Base-by-base conservation (phyloP, 2,797 vertebrate genomes). In the Melanotaenia maccullochi region DNA sequence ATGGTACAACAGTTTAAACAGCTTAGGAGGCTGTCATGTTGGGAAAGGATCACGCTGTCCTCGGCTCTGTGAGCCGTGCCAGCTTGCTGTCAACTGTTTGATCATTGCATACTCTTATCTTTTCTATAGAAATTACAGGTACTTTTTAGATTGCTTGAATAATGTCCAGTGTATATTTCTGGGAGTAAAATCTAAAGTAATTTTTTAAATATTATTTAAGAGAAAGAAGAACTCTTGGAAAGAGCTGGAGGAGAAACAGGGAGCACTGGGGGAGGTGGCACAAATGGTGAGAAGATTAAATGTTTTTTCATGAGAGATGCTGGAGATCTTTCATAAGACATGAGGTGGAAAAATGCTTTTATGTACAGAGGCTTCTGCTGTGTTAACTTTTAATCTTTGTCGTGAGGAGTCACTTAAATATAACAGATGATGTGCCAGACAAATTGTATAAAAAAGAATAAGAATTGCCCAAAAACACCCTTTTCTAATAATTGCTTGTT, bases 11-110 rank as follows among this genome's bases (percentile, higher is more conserved):
- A 80, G 83, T 85, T 87, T 87, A 88, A 88, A 83, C 52, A 57
- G 91, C 89, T 93, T 93, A 92, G 83, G 76, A 71, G 77, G 18
- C 24, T 14, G 59, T 80, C 73, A 36, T 83, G 68, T 81, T 55
- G 81, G 64, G 65, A 75, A 68, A 77, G 89, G 87, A 87, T 86
- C 84, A 85, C 62, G 80, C 79, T 68, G 35, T 86, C 86, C 81
- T 86, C 82, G 75, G 85, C 79, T 78, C 71, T 81, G 79, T 56
- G 65, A 85, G 65, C 79, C 57, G 18, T 67, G 79, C 77, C 38
- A 75, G 74, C 38, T 68, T 83, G 74, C 69, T 78, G 77, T 70
- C 73, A 77, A 73, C 81, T 74, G 35, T 69, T 55, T 74, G 56
- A 61, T 64, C 57, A 14, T 30, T 76, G 40, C 61, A 78, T 65